Evolutionary conservation across 2,113 vertebrate genomes (phyloP), one percentile per base, ranked within the genome.

Genomic region (Scomber japonicus): DNA sequence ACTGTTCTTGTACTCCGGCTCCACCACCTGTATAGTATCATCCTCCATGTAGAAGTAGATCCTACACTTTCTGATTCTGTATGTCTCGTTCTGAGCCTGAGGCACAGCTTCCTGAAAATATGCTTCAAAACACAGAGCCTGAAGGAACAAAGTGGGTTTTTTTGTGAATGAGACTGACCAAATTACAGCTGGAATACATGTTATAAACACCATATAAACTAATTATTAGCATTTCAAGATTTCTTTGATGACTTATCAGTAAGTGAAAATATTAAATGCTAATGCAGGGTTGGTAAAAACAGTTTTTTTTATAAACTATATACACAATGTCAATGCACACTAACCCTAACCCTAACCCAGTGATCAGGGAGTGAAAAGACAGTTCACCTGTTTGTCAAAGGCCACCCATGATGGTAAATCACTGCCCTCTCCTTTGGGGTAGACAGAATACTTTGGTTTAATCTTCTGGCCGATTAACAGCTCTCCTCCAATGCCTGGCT

Each of bases 21-120:
- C 98, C 89, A 95, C 87, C 71, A 99, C 97, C 93, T 98, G 94
- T 88, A 98, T 95, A 82, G 97, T 98, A 83, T 97, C 97, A 88
- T 99, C 97, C 90, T 98, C 97, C 80, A 89, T 94, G 92, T 95
- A 97, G 92, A 97, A 99, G 90, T 93, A 97, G 92, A 99, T 97
- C 81, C 97, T 97, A 88, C 95, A 97, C 19, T 93, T 90, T 89
- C 97, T 95, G 85, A 99, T 93, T 89, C 97, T 94, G 75, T 94
- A 94, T 0, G 74, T 88, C 91, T 97, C 97, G 84, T 96, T 91
- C 73, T 70, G 88, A 71, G 93, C 96, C 44, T 96, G 91, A 81
- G 86, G 82, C 35, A 96, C 93, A 75, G 93, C 83, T 82, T 99
- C 97, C 83, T 96, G 93, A 88, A 96, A 94, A 93, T 96, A 97